phyloP scores from a whole-genome alignment of 2,113 vertebrate genomes.

The Craseonycteris thonglongyai region DNA sequence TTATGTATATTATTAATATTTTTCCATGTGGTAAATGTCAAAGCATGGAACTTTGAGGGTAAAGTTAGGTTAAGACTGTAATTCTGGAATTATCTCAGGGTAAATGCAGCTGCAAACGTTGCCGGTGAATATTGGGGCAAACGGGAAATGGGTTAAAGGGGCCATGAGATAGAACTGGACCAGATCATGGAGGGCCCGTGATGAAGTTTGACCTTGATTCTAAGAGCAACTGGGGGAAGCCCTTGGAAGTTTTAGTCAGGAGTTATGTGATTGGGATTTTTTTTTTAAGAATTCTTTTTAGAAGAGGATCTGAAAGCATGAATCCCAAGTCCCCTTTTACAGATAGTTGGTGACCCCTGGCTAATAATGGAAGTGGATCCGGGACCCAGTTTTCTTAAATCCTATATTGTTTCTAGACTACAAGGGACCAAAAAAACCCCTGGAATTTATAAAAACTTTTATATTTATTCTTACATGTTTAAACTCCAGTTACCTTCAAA shows the following conservation, averaged over 20 bases:
- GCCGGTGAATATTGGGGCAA: too few species aligned
- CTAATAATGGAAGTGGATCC: background rate
- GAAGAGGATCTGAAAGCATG: background rate
- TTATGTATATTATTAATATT: too few species aligned
- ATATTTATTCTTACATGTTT: too few species aligned
- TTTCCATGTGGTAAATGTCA: too few species aligned
- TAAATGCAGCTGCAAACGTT: too few species aligned
- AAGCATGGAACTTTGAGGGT: too few species aligned
- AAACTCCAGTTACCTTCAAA: too few species aligned
- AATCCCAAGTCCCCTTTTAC: background rate
- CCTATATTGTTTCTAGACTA: background rate
- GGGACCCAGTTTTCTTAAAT: background rate
- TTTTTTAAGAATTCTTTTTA: background rate
- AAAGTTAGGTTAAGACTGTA: too few species aligned
- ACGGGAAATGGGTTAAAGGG: too few species aligned
- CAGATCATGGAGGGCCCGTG: background rate
- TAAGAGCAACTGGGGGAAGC: background rate
- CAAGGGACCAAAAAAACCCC: too few species aligned
- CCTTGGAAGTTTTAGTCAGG: background rate
- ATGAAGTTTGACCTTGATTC: background rate
- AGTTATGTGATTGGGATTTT: background rate
- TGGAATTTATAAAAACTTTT: too few species aligned
- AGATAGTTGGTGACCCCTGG: background rate
- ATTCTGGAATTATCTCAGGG: too few species aligned
- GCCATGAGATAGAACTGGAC: background rate